Conservation (phyloP, 2,113 vertebrate genomes). For the Dicentrarchus labrax region DNA sequence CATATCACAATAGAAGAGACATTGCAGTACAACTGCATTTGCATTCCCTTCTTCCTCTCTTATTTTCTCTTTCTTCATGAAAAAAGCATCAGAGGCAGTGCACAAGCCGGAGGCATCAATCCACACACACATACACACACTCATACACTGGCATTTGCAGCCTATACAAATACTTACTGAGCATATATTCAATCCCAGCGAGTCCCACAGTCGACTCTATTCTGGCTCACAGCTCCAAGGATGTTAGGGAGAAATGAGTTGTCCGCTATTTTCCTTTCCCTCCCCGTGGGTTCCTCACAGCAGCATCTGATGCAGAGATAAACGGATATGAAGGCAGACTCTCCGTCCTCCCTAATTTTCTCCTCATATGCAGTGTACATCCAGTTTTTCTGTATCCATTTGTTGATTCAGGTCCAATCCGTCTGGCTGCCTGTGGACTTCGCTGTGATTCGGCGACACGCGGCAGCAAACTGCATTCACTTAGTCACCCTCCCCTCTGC, state of each 20-base stretch:
- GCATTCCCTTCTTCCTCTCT: slow-evolving; percentile 47
- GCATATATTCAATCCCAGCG: slow-evolving; percentile 55
- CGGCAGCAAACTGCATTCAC: slow-evolving; percentile 83
- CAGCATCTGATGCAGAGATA: slow-evolving; percentile 71
- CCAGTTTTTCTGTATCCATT: slow-evolving; percentile 67
- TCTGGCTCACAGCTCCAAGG: slow-evolving; percentile 54
- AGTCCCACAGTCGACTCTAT: slow-evolving; percentile 66
- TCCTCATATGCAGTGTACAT: slow-evolving; percentile 55
- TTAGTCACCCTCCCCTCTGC: slow-evolving; percentile 80
- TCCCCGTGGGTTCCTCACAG: slow-evolving; percentile 62
- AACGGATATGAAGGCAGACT: slow-evolving; percentile 57
- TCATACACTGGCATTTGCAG: slow-evolving; percentile 40
- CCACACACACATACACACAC: slow-evolving; percentile 32
- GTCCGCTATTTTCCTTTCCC: slow-evolving; percentile 55
- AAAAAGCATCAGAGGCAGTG: slow-evolving; percentile 60
- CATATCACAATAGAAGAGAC: slow-evolving; percentile 43
- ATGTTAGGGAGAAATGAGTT: slow-evolving; percentile 67
- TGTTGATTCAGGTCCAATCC: slow-evolving; percentile 76
- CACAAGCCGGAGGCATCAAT: slow-evolving; percentile 50
- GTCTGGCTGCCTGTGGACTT: slow-evolving; percentile 71
- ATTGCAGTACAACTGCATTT: slow-evolving; percentile 64
- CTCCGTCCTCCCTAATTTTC: slow-evolving; percentile 28
- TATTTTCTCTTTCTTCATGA: slow-evolving; percentile 51
- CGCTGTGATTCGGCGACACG: slow-evolving; percentile 78
- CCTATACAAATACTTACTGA: slow-evolving; percentile 71